Conservation (phyloP, 2,113 vertebrate species). For the Castor canadensis region DNA sequence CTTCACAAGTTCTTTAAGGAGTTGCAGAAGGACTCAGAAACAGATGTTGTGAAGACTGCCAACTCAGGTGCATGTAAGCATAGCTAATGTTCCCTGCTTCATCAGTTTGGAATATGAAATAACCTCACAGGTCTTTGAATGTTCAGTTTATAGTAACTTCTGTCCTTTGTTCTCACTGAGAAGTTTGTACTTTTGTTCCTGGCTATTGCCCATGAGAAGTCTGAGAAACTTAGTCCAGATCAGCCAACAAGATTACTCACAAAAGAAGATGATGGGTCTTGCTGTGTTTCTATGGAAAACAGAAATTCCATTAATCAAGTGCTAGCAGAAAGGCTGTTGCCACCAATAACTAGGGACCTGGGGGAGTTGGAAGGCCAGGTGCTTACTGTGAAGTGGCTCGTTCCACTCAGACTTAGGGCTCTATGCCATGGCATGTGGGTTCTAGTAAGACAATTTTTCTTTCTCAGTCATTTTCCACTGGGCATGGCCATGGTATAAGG, state of each 20-base stretch:
- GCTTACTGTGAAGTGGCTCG: not conserved
- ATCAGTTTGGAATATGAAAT: slow-evolving; percentile 42
- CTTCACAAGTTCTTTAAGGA: slow-evolving; percentile 10
- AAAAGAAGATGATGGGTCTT: not conserved
- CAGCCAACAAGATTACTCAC: not conserved
- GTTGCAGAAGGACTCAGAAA: slow-evolving; percentile 26
- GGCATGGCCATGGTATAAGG: not conserved
- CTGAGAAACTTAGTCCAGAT: not conserved
- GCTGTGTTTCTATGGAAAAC: not conserved
- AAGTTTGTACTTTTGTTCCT: not conserved
- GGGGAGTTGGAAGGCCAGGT: not conserved
- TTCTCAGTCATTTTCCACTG: not conserved
- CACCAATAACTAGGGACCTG: not conserved
- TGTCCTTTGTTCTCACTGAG: not conserved
- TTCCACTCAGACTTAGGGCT: not conserved
- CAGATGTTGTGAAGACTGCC: slow-evolving; percentile 29
- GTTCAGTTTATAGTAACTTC: not conserved
- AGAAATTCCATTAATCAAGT: not conserved
- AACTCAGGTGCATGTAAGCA: slow-evolving; percentile 1
- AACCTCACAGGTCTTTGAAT: slow-evolving; percentile 25
- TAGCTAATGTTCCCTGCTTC: slow-evolving; percentile 26
- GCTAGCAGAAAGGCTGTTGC: not conserved
- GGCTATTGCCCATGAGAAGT: not conserved
- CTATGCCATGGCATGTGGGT: not conserved
- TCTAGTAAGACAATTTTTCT: not conserved